Conservation (phyloP, 2,888 invertebrate species). For the Acrocyrtus sp. region DNA sequence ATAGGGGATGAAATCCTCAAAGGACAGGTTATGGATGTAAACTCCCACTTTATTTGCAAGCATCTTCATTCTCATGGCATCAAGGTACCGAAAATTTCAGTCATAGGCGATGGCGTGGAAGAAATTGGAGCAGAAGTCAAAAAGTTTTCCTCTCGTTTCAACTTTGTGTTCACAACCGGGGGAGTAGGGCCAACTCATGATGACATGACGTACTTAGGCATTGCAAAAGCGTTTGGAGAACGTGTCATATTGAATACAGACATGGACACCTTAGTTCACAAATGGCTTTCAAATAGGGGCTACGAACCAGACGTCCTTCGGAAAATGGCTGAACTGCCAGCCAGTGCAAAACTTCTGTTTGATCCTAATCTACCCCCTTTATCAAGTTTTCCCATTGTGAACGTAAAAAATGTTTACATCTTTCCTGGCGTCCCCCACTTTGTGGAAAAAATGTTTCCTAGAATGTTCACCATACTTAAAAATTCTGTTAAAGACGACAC, state of each 20-base stretch:
- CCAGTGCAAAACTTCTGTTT: conserved; percentile 68
- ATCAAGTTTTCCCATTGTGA: conserved; percentile 68
- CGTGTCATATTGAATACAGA: conserved; percentile 67
- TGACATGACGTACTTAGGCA: conserved; percentile 79
- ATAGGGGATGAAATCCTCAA: conserved; percentile 84
- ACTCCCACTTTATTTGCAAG: conserved; percentile 74
- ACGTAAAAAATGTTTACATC: conserved; percentile 74
- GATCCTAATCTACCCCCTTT: conserved; percentile 66
- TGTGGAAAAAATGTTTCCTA: conserved; percentile 65
- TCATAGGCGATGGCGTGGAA: conserved; percentile 75
- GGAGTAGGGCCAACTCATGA: conserved; percentile 84
- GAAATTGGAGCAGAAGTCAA: conserved; percentile 75
- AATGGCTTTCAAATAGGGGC: conserved; percentile 62
- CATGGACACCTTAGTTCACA: conserved; percentile 67
- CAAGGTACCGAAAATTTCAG: conserved; percentile 73
- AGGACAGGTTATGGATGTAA: conserved; percentile 77
- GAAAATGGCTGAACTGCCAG: conserved; percentile 66
- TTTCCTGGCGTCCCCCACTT: conserved; percentile 78
- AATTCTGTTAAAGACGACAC: neutral
- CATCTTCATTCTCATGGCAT: conserved; percentile 74
- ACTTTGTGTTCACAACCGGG: conserved; percentile 79
- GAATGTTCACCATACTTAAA: conserved; percentile 29
- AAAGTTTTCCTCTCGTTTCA: conserved; percentile 71
- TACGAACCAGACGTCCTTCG: conserved; percentile 64
- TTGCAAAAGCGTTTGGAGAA: conserved; percentile 71